Base-by-base conservation (phyloP, 1,140 invertebrate species). In the Caenorhabditis brenneri region DNA sequence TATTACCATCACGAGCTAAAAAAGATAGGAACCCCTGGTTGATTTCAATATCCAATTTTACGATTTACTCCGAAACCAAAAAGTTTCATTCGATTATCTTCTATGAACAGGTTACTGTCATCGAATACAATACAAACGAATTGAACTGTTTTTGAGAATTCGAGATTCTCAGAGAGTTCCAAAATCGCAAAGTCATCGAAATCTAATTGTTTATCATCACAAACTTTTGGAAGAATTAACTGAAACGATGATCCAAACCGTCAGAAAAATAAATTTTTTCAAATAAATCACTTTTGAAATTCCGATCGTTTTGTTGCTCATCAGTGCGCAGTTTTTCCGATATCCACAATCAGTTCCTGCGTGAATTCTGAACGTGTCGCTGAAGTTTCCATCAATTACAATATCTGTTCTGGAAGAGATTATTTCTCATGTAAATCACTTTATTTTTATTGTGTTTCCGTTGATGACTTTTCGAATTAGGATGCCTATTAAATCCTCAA, bases 121-220 rank as follows among this genome's bases (percentile, higher is more conserved):
- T 74, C 22, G n/a, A 42, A 1, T 12, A 12, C 4, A 10, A 42
- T n/a, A 27, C 65, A 74, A 42, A 74, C n/a, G 4, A n/a, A 2
- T 46, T 15, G 65, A 74, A 42, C n/a, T 24, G 10, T 42, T 31
- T 16, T 9, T 6, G 65, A 74, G 7, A 74, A 24, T 3, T 74
- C 24, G 6, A 74, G n/a, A 22, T 39, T 42, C 46, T 74, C 36
- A 24, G 65, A 74, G 10, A 74, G 24, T n/a, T 74, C 65, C 36
- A 74, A 1, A 42, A 74, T 74, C 0, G 65, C 65, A 74, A 74
- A 74, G 42, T 74, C 65, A 42, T 74, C 65, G n/a, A 74, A 74
- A 46, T 74, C 65, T 1, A 74, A n/a, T 46, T 74, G 65, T 42
- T 74, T 74, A n/a, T 74, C 65, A 24, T 74, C 65, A 29, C 65